These are phyloP conservation scores for Echinometra lucunter DNA, from an alignment of 53 echinoderm and acorn worm genomes.

Conservation along the genomic window DNA sequence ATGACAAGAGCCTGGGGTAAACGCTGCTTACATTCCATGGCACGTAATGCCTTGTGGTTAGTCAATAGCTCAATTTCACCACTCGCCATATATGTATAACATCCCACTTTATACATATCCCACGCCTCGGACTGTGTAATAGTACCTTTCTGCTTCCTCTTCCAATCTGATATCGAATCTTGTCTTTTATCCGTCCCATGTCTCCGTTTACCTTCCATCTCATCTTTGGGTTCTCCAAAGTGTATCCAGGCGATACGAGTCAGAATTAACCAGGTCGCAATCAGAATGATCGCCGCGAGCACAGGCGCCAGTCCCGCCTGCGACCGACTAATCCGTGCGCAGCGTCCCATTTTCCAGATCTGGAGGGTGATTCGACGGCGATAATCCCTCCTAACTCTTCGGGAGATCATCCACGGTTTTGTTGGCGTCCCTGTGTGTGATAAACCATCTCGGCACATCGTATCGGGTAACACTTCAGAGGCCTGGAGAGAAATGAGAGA, in stretches of 20 bases:
- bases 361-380: constrained; percentile 37
- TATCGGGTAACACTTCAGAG: background rate
- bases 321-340: constrained; percentile 16
- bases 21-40: constrained; percentile 53
- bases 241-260: constrained; percentile 60
- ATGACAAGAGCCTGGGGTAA: constrained; percentile 48
- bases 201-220: background rate
- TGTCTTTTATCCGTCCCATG: constrained; percentile 22
- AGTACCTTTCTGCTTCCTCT: constrained; percentile 51
- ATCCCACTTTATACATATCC: constrained; percentile 66
- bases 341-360: constrained; percentile 54
- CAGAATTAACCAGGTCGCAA: constrained; percentile 58
- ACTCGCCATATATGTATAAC: constrained; percentile 59
- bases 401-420: background rate
- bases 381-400: constrained; percentile 48
- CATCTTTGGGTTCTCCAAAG: constrained; percentile 35
- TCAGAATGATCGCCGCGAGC: constrained; percentile 55
- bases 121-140: constrained; percentile 62
- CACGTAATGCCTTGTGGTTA: constrained; percentile 58
- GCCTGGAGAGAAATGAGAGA: constrained; percentile 47
- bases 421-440: background rate
- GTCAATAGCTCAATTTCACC: constrained; percentile 56
- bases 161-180: constrained; percentile 62
- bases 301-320: constrained; percentile 65
- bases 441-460: background rate